A percentile compares a stretch with the other conserved stretches of the same genome.
Evolutionary conservation across 2,888 invertebrate species (phyloP).

Genomic region (Macrophya annulata): DNA sequence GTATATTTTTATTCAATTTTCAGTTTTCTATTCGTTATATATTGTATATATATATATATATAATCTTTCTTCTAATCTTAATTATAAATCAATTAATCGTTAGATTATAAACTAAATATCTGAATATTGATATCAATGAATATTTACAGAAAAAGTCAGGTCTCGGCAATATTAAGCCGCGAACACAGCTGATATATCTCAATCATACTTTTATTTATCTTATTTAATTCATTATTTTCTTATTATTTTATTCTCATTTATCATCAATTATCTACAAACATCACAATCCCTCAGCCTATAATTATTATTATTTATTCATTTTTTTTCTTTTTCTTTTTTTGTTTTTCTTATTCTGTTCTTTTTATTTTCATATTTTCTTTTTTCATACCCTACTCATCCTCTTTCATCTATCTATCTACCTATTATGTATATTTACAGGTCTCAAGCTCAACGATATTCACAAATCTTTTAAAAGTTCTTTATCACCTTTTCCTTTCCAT

Average conservation of each 20-base stretch:
- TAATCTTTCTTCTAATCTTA: not conserved
- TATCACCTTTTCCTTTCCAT: not conserved
- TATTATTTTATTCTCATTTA: not conserved
- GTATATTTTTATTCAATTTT: not conserved
- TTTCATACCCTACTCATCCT: not conserved
- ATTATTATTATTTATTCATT: not conserved
- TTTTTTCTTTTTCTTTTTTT: not conserved
- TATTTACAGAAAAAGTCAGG: conserved; percentile 31
- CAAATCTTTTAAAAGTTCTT: not conserved
- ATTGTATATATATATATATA: not conserved
- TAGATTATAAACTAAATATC: not conserved
- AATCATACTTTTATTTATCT: not conserved
- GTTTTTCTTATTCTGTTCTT: not conserved
- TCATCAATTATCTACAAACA: not conserved
- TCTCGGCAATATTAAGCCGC: conserved; percentile 28
- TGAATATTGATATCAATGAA: not conserved
- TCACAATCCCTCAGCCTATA: conserved; percentile 25
- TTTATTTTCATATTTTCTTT: not conserved
- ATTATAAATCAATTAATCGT: not conserved
- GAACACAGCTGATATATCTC: conserved; percentile 45
- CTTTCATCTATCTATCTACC: conserved; percentile 3
- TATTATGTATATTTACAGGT: conserved; percentile 15
- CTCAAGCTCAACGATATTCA: too few species aligned
- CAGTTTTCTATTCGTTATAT: not conserved
- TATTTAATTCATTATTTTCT: too few species aligned